A percentile compares a stretch with the other conserved stretches of the same genome.
These are phyloP conservation scores for Isichthys henryi DNA, from an alignment of 2,113 vertebrate genomes.

Conservation along the genomic window DNA sequence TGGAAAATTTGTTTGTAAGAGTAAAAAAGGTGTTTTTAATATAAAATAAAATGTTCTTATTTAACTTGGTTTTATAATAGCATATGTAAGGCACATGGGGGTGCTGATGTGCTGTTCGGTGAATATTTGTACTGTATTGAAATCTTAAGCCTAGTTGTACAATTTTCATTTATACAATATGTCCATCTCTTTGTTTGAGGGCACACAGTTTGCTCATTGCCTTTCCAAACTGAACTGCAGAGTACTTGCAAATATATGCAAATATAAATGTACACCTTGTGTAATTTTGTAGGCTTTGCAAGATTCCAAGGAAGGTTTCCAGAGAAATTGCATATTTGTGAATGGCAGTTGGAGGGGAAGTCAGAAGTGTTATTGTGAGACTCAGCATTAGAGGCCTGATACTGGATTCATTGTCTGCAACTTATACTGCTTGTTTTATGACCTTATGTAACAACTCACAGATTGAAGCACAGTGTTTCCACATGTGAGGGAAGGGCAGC, in stretches of 20 bases:
- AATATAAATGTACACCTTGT: conserved; percentile 13
- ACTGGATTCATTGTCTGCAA: not conserved
- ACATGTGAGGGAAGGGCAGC: not conserved
- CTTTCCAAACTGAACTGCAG: conserved; percentile 25
- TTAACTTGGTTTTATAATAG: not conserved
- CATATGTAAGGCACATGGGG: not conserved
- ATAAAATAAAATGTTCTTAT: not conserved
- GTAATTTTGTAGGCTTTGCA: conserved; percentile 9
- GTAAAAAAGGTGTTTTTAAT: not conserved
- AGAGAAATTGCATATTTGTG: conserved; percentile 1
- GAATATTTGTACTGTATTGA: conserved; percentile 23
- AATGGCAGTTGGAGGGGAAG: not conserved
- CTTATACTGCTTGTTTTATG: not conserved
- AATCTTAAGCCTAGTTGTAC: not conserved
- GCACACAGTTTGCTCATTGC: conserved; percentile 8
- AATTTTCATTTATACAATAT: conserved; percentile 3
- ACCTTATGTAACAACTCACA: not conserved
- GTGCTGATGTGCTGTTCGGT: conserved; percentile 2
- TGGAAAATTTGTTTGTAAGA: not conserved
- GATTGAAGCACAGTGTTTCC: not conserved
- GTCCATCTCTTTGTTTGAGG: not conserved
- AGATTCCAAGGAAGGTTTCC: conserved; percentile 21
- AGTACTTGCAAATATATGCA: not conserved
- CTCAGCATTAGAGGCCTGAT: not conserved
- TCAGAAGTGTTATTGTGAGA: not conserved